These are phyloP conservation scores for Arremon brunneinucha DNA, from an alignment of 2,797 vertebrate species.

Conservation along the genomic window DNA sequence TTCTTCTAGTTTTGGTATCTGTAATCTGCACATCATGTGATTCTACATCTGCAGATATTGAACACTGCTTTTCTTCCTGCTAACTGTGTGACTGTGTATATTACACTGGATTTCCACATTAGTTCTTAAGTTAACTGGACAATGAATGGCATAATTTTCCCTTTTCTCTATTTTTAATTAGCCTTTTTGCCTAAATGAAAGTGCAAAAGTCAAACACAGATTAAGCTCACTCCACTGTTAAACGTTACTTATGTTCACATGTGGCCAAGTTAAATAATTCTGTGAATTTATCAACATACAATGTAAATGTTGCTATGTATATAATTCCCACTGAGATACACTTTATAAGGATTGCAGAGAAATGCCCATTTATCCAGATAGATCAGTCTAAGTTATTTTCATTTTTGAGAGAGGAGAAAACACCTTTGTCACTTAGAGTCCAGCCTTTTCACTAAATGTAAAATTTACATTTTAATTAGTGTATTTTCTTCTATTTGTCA, in stretches of 20 bases:
- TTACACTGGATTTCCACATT: background rate
- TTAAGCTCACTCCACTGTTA: background rate
- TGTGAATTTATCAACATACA: background rate
- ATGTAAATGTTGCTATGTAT: background rate
- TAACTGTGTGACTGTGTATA: background rate
- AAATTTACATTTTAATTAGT: background rate
- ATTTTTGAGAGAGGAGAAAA: background rate
- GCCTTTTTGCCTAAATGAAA: background rate
- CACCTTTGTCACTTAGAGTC: background rate
- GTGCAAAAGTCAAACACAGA: background rate
- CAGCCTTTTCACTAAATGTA: background rate
- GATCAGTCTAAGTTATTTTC: background rate
- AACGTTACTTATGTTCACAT: background rate
- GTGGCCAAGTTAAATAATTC: background rate
- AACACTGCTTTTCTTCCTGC: background rate
- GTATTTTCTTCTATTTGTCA: background rate
- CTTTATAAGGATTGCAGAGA: background rate
- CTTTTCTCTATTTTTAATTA: slow-evolving; percentile 21
- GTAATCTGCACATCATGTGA: background rate
- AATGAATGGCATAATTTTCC: background rate
- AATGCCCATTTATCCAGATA: background rate
- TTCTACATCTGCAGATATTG: background rate
- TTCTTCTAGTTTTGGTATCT: background rate
- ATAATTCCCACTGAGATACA: background rate
- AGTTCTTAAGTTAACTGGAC: background rate